Evolutionary conservation across 2,113 vertebrate species (phyloP).

Genomic region (Neomonachus schauinslandi): DNA sequence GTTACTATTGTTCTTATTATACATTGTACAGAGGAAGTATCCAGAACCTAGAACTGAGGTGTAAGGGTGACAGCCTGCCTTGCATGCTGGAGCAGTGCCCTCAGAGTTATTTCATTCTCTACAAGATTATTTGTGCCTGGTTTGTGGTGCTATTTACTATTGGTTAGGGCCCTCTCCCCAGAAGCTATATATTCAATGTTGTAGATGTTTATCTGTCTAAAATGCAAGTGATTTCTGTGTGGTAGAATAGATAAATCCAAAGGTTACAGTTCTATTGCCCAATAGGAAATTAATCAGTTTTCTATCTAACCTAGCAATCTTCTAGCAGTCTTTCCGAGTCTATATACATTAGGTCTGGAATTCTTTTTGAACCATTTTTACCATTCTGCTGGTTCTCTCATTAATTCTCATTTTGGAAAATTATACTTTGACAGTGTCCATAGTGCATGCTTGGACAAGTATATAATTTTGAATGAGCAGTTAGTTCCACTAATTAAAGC

Average conservation of each 20-base stretch:
- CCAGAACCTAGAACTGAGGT: background rate
- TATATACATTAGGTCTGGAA: background rate
- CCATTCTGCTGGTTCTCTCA: background rate
- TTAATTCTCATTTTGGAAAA: constrained; percentile 28
- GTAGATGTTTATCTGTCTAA: background rate
- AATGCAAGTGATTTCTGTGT: background rate
- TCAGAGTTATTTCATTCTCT: background rate
- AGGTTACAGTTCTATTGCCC: background rate
- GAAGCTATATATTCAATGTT: background rate
- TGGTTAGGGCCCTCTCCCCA: background rate
- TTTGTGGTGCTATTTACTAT: background rate
- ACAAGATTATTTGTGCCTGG: background rate
- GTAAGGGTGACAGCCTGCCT: background rate
- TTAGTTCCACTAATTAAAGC: background rate
- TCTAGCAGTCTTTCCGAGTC: background rate
- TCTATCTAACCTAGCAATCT: background rate
- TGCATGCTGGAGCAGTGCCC: background rate
- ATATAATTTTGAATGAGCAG: background rate
- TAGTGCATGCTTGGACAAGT: background rate
- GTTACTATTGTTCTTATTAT: background rate
- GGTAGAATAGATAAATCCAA: background rate
- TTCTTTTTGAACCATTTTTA: background rate
- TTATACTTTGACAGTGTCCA: background rate
- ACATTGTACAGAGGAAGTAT: background rate
- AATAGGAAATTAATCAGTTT: background rate